Evolutionary conservation across 1,140 invertebrate species (phyloP).

Genomic region (Agraylea sexmaculata): DNA sequence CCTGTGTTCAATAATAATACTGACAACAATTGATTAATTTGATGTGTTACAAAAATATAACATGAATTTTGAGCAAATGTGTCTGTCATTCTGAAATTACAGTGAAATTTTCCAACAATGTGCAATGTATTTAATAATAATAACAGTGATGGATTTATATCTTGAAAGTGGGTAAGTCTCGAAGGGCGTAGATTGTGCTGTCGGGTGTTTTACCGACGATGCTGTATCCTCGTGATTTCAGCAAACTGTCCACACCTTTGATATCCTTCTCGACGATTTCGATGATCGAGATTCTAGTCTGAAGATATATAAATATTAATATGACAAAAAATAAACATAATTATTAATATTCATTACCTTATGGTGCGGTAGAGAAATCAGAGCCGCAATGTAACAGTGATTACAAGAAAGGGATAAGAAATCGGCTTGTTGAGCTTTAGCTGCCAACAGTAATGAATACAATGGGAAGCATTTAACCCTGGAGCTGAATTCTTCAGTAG

Average conservation of each 20-base stretch:
- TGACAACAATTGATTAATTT: no score
- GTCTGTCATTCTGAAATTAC: no score
- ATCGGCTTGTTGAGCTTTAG: slow-evolving; percentile 56
- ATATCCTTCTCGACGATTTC: slow-evolving; percentile 17
- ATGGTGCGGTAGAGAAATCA: slow-evolving; percentile 27
- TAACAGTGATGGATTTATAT: no score
- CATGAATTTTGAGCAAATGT: no score
- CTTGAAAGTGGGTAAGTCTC: slow-evolving; percentile 16
- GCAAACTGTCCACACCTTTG: slow-evolving; percentile 8
- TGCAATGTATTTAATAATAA: no score
- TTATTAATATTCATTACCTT: slow-evolving; percentile 12
- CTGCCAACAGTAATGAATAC: slow-evolving; percentile 64
- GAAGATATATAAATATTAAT: slow-evolving; percentile 8
- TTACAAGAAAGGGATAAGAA: slow-evolving; percentile 60
- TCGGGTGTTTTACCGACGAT: slow-evolving; percentile 12
- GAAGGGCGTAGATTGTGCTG: slow-evolving; percentile 15
- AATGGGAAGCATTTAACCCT: slow-evolving; percentile 76
- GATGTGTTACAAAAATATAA: no score
- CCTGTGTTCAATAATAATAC: no score
- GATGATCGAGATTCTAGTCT: slow-evolving; percentile 18
- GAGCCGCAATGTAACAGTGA: slow-evolving; percentile 43
- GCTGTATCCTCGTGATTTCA: slow-evolving; percentile 14
- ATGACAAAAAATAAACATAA: background rate
- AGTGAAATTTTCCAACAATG: no score
- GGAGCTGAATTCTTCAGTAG: slow-evolving; percentile 26